phyloP scores from a whole-genome alignment of 2,888 invertebrate genomes.

The Drosophila prolongata region DNA sequence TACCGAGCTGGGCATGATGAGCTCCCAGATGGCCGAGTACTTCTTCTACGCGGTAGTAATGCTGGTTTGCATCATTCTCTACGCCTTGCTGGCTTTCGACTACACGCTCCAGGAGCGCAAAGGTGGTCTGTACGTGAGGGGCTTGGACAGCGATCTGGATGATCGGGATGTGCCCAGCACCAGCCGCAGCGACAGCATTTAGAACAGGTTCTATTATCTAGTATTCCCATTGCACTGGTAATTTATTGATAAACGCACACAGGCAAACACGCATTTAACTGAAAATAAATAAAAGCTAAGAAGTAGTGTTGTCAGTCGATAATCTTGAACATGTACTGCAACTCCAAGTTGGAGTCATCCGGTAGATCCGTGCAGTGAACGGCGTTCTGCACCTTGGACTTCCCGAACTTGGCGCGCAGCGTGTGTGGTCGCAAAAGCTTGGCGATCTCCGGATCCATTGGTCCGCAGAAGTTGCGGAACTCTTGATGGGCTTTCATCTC shows the following conservation, averaged over 20 bases:
- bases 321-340: slow-evolving; percentile 92
- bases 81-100: slow-evolving; percentile 81
- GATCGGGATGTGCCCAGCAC: slow-evolving; percentile 59
- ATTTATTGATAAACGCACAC: slow-evolving; percentile 52
- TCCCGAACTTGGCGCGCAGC: slow-evolving; percentile 93
- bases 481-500: slow-evolving; percentile 87
- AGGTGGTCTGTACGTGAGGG: slow-evolving; percentile 10
- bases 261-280: slow-evolving; percentile 13
- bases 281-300: slow-evolving; percentile 15
- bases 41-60: slow-evolving; percentile 83
- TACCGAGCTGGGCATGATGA: slow-evolving; percentile 77
- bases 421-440: slow-evolving; percentile 93
- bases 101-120: slow-evolving; percentile 75
- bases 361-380: slow-evolving; percentile 97
- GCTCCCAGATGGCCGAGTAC: slow-evolving; percentile 81
- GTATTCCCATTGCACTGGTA: slow-evolving; percentile 46
- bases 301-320: slow-evolving; percentile 78
- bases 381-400: slow-evolving; percentile 93
- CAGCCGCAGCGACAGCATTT: slow-evolving; percentile 51
- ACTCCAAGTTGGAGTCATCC: slow-evolving; percentile 93
- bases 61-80: slow-evolving; percentile 81
- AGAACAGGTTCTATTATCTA: slow-evolving; percentile 10
- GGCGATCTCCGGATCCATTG: slow-evolving; percentile 96
- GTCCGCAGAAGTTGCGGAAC: slow-evolving; percentile 94
- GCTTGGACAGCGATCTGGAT: slow-evolving; percentile 23